These are phyloP conservation scores for Lutraria rhynchaena DNA, from an alignment of 1,140 invertebrate genomes.

Conservation along the genomic window DNA sequence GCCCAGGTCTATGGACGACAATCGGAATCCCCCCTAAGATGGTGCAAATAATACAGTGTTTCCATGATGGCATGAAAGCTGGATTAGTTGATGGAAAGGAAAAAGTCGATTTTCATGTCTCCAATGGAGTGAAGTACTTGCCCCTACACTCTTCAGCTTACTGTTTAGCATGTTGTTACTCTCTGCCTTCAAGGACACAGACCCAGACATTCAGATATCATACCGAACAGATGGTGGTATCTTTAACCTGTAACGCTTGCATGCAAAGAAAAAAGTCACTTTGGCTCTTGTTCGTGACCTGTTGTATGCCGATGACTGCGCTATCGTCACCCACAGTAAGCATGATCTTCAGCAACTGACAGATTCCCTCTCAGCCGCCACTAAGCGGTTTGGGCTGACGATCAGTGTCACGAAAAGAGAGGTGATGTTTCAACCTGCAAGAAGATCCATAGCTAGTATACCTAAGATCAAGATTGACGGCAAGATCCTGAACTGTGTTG, in stretches of 20 bases:
- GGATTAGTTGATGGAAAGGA: too few species aligned
- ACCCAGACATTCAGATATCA: slow-evolving; percentile 17
- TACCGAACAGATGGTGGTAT: slow-evolving; percentile 58
- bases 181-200: too few species aligned
- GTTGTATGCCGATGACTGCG: slow-evolving; percentile 62
- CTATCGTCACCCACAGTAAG: slow-evolving; percentile 46
- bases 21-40: slow-evolving; percentile 30
- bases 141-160: slow-evolving; percentile 52
- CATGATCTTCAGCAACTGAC: slow-evolving; percentile 31
- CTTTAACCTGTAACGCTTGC: slow-evolving; percentile 53
- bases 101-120: slow-evolving; percentile 5
- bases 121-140: slow-evolving; percentile 62
- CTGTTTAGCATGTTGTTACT: too few species aligned
- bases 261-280: slow-evolving; percentile 55
- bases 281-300: slow-evolving; percentile 60
- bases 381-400: neutral
- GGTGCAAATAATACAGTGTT: slow-evolving; percentile 21
- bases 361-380: neutral
- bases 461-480: slow-evolving; percentile 24
- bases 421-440: too few species aligned
- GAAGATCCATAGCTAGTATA: too few species aligned
- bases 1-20: slow-evolving; percentile 59
- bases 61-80: too few species aligned
- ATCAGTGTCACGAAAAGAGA: slow-evolving; percentile 21
- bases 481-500: slow-evolving; percentile 26